Evolutionary conservation across 2,888 invertebrate genomes (phyloP), one percentile per base, ranked within the genome.

Genomic region (Glyphotaelius pellucidus): DNA sequence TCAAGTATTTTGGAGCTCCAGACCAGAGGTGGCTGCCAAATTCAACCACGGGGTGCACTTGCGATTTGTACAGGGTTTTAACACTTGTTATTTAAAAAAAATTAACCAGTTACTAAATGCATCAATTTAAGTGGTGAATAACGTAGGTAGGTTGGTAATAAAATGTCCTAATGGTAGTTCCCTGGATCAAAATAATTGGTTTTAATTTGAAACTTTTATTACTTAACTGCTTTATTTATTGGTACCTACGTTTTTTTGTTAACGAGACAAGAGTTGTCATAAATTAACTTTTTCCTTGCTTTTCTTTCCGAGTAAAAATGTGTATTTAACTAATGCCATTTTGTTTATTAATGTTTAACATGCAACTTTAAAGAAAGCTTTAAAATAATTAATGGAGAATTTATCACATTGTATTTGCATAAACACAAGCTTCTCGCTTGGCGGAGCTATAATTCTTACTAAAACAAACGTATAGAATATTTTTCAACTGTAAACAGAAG

Each of bases 401-500:
- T 87, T 87, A 87, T 87, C 87, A 52, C 87, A 30, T 42, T 31
- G 87, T 87, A 87, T 87, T 87, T 87, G 52, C 87, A 87, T 87
- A 87, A 87, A 87, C 87, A 87, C 87, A 87, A 87, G 87, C 87
- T 87, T 87, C 52, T 52, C 87, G 87, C 87, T 87, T 87, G 87
- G 87, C 31, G 32, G 31, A 32, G 87, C 87, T 52, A 87, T 87
- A 87, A 87, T 87, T 87, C 87, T 47, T 35, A 32, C 47, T n/a
- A 25, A 81, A 90, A 81, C 90, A 90, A 90, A 90, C 81, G 81
- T 81, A 90, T 90, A 80, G 35, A 90, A 90, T 90, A 90, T 42
- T 90, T 90, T 81, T 90, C 90, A 42, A 80, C 80, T 42, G 90
- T 42, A 81, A 90, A 90, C 90, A 90, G n/a, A 80, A 90, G 90